Evolutionary conservation across 2,113 vertebrate species (phyloP).

Genomic region (Eclectus roratus): DNA sequence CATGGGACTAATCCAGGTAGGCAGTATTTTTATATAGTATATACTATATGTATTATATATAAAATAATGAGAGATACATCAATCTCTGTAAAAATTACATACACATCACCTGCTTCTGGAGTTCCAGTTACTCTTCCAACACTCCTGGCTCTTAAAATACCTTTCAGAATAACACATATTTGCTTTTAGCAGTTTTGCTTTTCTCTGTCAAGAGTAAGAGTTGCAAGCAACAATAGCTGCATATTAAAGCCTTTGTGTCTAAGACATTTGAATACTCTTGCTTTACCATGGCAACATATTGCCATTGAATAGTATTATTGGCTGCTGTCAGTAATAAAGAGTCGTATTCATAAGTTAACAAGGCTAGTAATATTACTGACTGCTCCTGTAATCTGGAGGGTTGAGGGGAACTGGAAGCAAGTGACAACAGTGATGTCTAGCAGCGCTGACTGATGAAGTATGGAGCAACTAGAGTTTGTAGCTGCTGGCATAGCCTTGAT

Average conservation of each 20-base stretch:
- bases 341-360: background rate
- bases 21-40: background rate
- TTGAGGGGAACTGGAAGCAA: slow-evolving; percentile 2
- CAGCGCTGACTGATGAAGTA: background rate
- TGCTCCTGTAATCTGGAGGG: background rate
- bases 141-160: background rate
- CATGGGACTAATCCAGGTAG: background rate
- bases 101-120: background rate
- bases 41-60: background rate
- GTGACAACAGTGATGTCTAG: background rate
- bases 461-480: background rate
- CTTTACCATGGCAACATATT: slow-evolving; percentile 52
- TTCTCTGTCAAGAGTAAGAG: slow-evolving; percentile 14
- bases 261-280: slow-evolving; percentile 24
- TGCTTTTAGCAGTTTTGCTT: background rate
- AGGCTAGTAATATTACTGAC: background rate
- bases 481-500: background rate
- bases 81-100: background rate
- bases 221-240: background rate
- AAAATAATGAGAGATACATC: background rate
- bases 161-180: background rate
- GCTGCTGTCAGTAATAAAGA: slow-evolving; percentile 37
- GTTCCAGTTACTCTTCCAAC: background rate
- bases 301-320: slow-evolving; percentile 14
- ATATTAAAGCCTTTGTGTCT: slow-evolving; percentile 12